These are phyloP conservation scores for Drosophila merina DNA, from an alignment of 2,888 invertebrate genomes.

Conservation along the genomic window DNA sequence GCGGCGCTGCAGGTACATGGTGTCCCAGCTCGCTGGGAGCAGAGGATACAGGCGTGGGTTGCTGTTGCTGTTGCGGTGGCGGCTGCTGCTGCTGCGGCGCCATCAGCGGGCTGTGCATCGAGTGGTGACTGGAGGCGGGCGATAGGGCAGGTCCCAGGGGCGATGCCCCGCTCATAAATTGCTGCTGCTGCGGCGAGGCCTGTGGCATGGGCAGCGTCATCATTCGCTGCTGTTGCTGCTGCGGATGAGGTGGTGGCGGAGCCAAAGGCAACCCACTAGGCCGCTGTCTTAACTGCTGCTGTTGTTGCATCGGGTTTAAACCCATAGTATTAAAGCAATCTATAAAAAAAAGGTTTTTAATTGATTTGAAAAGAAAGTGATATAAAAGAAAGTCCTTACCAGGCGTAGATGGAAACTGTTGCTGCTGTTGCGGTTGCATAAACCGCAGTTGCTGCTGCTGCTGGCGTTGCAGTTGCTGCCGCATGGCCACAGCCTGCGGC, in stretches of 20 bases:
- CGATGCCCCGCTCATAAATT: slow-evolving; percentile 74
- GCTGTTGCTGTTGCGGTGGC: slow-evolving; percentile 62
- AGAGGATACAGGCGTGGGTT: slow-evolving; percentile 63
- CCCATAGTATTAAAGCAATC: slow-evolving; percentile 66
- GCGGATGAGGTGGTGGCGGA: slow-evolving; percentile 63
- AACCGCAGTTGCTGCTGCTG: slow-evolving; percentile 74
- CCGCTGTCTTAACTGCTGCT: slow-evolving; percentile 75
- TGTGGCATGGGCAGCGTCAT: slow-evolving; percentile 72
- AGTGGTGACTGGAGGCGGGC: slow-evolving; percentile 81
- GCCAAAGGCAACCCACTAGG: slow-evolving; percentile 58
- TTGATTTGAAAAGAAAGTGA: no score
- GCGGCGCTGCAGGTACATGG: slow-evolving; percentile 77
- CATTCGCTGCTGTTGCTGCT: slow-evolving; percentile 61
- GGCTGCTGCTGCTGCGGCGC: slow-evolving; percentile 26
- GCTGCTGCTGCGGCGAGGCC: slow-evolving; percentile 64
- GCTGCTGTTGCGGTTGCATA: slow-evolving; percentile 58
- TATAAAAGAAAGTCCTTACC: slow-evolving; percentile 44
- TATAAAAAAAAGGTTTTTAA: slow-evolving; percentile 7
- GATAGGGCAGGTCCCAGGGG: slow-evolving; percentile 73
- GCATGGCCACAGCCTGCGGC: slow-evolving; percentile 52
- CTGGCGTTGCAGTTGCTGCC: slow-evolving; percentile 63
- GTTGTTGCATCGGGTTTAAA: slow-evolving; percentile 48
- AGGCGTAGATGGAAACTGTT: slow-evolving; percentile 62
- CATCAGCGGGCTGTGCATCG: slow-evolving; percentile 81
- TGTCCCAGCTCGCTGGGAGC: slow-evolving; percentile 70